phyloP scores from a whole-genome alignment of 2,113 vertebrate species.

The Anser cygnoides region DNA sequence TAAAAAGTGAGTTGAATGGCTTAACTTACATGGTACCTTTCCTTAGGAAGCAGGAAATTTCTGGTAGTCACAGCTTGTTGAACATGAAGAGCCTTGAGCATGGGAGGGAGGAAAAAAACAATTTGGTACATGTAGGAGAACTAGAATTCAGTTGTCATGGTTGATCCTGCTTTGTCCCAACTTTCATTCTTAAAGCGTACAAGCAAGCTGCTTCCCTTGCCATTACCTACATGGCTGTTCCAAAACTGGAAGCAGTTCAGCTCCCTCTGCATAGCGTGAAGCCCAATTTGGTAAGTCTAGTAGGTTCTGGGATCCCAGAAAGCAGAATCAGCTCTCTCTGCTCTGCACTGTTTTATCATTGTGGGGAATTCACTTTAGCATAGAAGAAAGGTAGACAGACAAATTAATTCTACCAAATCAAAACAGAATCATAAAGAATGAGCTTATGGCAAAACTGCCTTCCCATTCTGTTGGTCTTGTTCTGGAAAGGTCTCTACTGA shows the following conservation, averaged over 20 bases:
- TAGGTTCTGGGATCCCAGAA: background rate
- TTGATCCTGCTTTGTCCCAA: background rate
- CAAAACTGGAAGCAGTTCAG: background rate
- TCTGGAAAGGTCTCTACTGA: background rate
- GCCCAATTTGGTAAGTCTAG: background rate
- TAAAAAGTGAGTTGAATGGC: background rate
- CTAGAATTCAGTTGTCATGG: background rate
- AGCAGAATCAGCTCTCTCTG: background rate
- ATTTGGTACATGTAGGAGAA: background rate
- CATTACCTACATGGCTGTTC: background rate
- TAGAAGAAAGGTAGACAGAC: background rate
- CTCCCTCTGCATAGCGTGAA: background rate
- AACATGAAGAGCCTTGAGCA: background rate
- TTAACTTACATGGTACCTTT: constrained; percentile 18
- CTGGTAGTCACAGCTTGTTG: background rate
- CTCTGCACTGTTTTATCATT: background rate
- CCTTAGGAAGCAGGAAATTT: constrained; percentile 20
- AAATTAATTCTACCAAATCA: background rate
- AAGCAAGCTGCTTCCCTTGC: background rate
- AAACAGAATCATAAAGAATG: background rate
- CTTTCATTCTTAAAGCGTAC: background rate
- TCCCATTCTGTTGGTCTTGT: background rate
- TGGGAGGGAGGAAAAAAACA: background rate
- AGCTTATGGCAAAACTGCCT: background rate
- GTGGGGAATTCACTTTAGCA: background rate